These are phyloP conservation scores for Isichthys henryi DNA, from an alignment of 2,113 vertebrate species.

Conservation along the genomic window DNA sequence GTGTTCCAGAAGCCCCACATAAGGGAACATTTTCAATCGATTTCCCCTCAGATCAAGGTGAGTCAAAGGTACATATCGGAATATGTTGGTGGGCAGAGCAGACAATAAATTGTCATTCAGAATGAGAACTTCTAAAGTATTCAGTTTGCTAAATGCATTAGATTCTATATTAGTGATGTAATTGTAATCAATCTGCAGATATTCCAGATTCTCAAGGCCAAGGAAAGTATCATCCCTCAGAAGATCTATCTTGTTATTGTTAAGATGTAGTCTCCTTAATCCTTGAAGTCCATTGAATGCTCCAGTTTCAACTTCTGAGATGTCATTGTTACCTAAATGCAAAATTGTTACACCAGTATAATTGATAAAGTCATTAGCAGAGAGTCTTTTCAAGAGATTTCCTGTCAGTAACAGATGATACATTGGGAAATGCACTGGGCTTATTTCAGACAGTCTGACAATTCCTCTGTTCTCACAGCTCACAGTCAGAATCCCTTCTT, in stretches of 20 bases:
- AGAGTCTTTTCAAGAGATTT: slow-evolving; percentile 81
- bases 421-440: slow-evolving; percentile 72
- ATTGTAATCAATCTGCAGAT: slow-evolving; percentile 96
- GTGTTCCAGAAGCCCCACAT: slow-evolving; percentile 86
- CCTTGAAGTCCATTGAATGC: slow-evolving; percentile 88
- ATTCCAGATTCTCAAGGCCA: slow-evolving; percentile 90
- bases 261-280: slow-evolving; percentile 85
- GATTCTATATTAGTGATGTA: slow-evolving; percentile 84
- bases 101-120: slow-evolving; percentile 95
- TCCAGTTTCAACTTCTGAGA: slow-evolving; percentile 84
- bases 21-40: slow-evolving; percentile 85
- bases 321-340: slow-evolving; percentile 89
- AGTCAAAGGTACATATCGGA: slow-evolving; percentile 88
- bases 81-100: slow-evolving; percentile 80
- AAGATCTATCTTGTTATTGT: slow-evolving; percentile 92
- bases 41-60: slow-evolving; percentile 94
- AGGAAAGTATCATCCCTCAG: slow-evolving; percentile 84
- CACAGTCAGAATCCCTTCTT: slow-evolving; percentile 83
- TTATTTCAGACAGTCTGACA: slow-evolving; percentile 80
- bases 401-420: slow-evolving; percentile 90
- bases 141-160: slow-evolving; percentile 79
- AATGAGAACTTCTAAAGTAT: slow-evolving; percentile 87
- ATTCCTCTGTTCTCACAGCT: slow-evolving; percentile 93
- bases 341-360: slow-evolving; percentile 87
- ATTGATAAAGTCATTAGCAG: slow-evolving; percentile 80